Conservation (phyloP, 2,113 vertebrate species). For the Pseudopodoces humilis region DNA sequence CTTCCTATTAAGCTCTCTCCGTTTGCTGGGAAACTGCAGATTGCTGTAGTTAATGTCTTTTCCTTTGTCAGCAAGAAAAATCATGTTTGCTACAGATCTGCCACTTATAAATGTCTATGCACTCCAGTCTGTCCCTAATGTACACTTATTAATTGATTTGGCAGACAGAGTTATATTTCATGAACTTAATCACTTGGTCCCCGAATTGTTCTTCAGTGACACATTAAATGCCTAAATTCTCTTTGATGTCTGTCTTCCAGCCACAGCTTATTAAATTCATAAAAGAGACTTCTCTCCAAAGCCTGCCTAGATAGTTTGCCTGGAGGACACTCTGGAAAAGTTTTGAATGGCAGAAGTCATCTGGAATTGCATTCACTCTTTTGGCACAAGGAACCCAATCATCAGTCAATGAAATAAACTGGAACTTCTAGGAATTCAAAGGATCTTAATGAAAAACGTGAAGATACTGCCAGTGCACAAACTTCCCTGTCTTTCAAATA, state of each 20-base stretch:
- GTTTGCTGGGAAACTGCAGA: constrained; percentile 24
- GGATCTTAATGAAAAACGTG: background rate
- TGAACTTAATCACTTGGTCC: background rate
- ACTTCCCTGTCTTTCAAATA: background rate
- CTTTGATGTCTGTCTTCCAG: background rate
- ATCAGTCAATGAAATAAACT: background rate
- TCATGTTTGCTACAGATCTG: constrained; percentile 1
- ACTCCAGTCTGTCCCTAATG: background rate
- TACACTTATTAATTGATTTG: background rate
- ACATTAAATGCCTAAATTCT: background rate
- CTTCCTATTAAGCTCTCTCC: background rate
- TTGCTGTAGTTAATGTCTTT: background rate
- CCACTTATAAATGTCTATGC: background rate
- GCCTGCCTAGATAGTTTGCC: background rate
- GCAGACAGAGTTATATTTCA: background rate
- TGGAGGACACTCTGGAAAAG: background rate
- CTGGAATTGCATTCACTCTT: background rate
- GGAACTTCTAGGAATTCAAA: background rate
- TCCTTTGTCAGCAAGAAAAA: constrained; percentile 31
- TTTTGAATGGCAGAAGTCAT: background rate
- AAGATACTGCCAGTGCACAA: background rate
- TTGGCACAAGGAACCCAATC: background rate
- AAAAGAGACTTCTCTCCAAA: background rate
- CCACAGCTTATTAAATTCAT: background rate
- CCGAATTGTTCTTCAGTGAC: background rate